Conservation (phyloP, 2,113 vertebrate genomes). For the Monarcha castaneiventris region DNA sequence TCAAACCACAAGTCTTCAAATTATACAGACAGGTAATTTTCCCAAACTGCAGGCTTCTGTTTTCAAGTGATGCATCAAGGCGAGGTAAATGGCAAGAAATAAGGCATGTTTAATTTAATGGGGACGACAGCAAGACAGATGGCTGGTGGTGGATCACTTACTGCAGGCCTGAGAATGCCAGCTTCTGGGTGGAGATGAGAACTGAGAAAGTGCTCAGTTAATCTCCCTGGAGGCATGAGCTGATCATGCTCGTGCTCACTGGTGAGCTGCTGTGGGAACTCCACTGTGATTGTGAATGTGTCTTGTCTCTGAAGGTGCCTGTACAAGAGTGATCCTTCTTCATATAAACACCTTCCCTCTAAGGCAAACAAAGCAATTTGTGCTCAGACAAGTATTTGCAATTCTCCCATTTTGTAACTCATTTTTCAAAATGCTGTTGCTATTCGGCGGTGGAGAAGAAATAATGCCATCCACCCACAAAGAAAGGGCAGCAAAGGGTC, state of each 20-base stretch:
- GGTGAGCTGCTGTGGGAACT: background rate
- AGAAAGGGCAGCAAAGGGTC: background rate
- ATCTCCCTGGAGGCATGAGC: background rate
- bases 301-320: background rate
- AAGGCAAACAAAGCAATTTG: background rate
- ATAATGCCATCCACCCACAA: background rate
- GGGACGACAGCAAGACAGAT: background rate
- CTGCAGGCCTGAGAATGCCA: background rate
- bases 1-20: background rate
- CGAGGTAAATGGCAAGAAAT: background rate
- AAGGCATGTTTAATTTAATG: background rate
- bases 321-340: background rate
- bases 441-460: background rate
- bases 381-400: background rate
- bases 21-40: background rate
- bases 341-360: background rate
- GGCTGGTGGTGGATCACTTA: background rate
- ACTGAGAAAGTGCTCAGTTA: background rate
- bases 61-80: background rate
- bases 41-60: background rate
- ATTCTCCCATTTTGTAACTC: background rate
- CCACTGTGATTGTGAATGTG: background rate
- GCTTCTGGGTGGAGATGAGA: background rate
- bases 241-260: background rate
- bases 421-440: background rate